Evolutionary conservation across 2,113 vertebrate genomes (phyloP).

Genomic region (Bujurquina vittata): DNA sequence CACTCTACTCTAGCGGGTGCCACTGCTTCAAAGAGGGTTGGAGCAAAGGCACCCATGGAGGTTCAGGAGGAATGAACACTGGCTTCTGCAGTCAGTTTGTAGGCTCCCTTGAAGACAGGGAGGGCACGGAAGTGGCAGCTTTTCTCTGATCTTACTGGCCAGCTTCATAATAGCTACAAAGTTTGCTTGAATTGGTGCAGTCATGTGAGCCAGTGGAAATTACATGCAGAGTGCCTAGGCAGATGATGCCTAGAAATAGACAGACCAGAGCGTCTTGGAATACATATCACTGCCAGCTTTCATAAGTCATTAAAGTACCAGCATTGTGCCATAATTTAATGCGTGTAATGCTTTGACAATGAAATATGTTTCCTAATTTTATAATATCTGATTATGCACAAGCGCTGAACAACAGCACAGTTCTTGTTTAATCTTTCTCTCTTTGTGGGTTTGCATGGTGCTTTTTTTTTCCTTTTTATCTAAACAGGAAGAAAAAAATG

Average conservation of each 20-base stretch:
- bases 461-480: neutral
- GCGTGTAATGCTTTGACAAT: neutral
- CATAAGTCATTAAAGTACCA: neutral
- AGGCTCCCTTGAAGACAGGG: neutral
- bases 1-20: slow-evolving; percentile 19
- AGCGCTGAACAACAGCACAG: neutral
- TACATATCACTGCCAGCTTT: neutral
- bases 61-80: slow-evolving; percentile 24
- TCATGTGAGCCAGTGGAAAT: neutral
- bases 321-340: neutral
- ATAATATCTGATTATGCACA: neutral
- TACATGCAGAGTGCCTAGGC: neutral
- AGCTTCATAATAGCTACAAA: slow-evolving; percentile 9
- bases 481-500: neutral
- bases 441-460: neutral
- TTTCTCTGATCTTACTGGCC: slow-evolving; percentile 9
- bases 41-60: slow-evolving; percentile 5
- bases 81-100: slow-evolving; percentile 9
- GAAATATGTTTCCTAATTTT: neutral
- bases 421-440: neutral
- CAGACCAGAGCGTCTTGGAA: neutral
- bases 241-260: neutral
- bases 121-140: neutral
- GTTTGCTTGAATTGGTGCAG: slow-evolving; percentile 1
- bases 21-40: slow-evolving; percentile 18